A percentile compares a stretch with the other conserved stretches of the same genome.
Evolutionary conservation across 2,888 invertebrate genomes (phyloP).

Genomic region (Scotopteryx bipunctaria): DNA sequence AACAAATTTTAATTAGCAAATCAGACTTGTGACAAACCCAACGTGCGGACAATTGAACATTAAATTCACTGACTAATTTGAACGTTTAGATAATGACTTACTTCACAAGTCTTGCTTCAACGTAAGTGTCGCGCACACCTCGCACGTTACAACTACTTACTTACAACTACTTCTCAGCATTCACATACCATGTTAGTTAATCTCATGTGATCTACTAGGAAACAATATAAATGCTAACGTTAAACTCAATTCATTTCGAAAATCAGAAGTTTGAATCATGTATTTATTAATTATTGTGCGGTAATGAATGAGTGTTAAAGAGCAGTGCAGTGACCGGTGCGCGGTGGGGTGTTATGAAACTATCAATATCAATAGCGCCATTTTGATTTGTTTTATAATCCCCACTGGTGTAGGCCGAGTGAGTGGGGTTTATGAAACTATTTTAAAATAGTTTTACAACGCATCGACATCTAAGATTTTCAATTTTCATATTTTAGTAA

Average conservation of each 20-base stretch:
- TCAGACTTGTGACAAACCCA: neutral
- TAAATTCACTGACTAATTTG: neutral
- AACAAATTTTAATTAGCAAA: neutral
- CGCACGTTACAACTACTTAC: neutral
- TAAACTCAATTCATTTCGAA: neutral
- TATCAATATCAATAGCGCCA: too few species aligned
- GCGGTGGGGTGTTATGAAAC: too few species aligned
- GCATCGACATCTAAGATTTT: too few species aligned
- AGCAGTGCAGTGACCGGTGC: too few species aligned
- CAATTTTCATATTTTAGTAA: too few species aligned
- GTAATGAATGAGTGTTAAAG: too few species aligned
- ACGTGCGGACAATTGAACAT: neutral
- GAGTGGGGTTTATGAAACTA: too few species aligned
- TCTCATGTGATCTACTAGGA: constrained; percentile 15
- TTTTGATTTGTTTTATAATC: too few species aligned
- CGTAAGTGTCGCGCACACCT: neutral
- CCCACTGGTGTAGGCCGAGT: too few species aligned
- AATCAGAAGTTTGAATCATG: too few species aligned
- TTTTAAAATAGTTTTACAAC: too few species aligned
- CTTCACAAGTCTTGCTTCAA: neutral
- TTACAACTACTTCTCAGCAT: constrained; percentile 6
- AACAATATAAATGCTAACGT: constrained; percentile 20
- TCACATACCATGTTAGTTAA: constrained; percentile 9
- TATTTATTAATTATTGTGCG: too few species aligned
- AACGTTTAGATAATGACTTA: neutral